phyloP scores from a whole-genome alignment of 2,113 vertebrate genomes.

The Turdus rufiventris region DNA sequence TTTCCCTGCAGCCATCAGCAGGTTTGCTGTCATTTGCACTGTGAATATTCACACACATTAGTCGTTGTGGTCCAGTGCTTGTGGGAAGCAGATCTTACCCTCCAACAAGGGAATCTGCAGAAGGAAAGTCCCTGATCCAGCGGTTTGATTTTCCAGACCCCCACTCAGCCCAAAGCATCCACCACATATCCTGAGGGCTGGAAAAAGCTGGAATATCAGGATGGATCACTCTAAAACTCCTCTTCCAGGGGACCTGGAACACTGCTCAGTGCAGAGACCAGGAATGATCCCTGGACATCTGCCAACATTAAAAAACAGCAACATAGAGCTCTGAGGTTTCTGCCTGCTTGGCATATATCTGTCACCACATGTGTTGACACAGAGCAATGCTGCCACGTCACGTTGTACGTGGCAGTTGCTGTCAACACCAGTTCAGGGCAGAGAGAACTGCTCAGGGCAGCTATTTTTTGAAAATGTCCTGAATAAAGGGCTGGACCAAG shows the following conservation, averaged over 20 bases:
- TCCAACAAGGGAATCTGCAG: neutral
- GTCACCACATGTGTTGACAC: slow-evolving; percentile 28
- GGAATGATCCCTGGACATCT: neutral
- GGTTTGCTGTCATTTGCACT: rapidly evolving
- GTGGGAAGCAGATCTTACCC: neutral
- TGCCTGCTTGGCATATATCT: slow-evolving; percentile 19
- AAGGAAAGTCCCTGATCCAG: neutral
- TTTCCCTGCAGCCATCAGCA: neutral
- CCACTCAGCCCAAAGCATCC: neutral
- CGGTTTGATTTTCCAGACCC: neutral
- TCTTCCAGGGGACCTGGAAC: neutral
- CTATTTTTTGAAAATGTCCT: neutral
- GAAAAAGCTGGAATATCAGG: neutral
- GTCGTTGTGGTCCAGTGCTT: rapidly evolving
- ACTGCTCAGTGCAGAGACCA: neutral
- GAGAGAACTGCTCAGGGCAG: slow-evolving; percentile 17
- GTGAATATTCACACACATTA: neutral
- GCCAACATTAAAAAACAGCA: neutral
- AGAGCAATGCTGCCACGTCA: slow-evolving; percentile 33
- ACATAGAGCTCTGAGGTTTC: neutral
- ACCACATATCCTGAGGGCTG: neutral
- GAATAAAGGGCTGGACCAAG: neutral
- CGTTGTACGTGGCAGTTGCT: neutral
- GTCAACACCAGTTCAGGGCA: slow-evolving; percentile 1
- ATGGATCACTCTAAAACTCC: neutral